These are phyloP conservation scores for Crypturellus tataupa DNA, from an alignment of 2,797 vertebrate genomes.

Conservation along the genomic window DNA sequence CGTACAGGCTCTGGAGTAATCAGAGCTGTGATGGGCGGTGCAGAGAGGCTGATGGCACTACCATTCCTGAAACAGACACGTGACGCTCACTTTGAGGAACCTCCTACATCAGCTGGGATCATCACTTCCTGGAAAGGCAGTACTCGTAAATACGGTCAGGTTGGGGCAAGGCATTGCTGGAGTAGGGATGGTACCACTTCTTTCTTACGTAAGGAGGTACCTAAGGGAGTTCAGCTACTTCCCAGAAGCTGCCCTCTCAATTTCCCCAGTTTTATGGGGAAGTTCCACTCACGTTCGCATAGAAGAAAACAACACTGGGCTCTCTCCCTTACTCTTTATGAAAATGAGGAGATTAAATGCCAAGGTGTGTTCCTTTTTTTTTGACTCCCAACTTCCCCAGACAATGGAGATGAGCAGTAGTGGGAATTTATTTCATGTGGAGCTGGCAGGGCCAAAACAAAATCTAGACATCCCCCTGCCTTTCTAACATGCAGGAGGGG, in stretches of 20 bases:
- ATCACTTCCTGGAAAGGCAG: not conserved
- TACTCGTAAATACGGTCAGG: not conserved
- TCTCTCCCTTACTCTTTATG: not conserved
- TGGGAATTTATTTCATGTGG: not conserved
- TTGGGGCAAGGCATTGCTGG: not conserved
- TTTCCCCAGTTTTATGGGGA: not conserved
- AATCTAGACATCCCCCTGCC: not conserved
- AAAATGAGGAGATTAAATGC: not conserved
- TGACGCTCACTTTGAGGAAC: constrained; percentile 9
- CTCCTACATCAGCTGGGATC: not conserved
- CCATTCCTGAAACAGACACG: constrained; percentile 87
- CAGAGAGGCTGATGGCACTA: constrained; percentile 90
- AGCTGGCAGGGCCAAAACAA: not conserved
- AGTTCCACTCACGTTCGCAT: not conserved
- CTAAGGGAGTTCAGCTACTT: not conserved
- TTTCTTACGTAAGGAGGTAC: not conserved
- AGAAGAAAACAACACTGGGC: not conserved
- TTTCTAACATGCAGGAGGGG: not conserved
- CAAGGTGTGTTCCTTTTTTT: not conserved
- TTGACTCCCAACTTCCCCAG: constrained; percentile 13
- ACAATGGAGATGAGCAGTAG: not conserved
- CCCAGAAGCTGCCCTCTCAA: not conserved
- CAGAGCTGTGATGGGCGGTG: constrained; percentile 93
- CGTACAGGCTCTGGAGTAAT: constrained; percentile 96
- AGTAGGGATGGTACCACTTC: not conserved